Percentiles rank a stretch among this genome's conserved stretches.
Conservation (phyloP, 2,113 vertebrate genomes). For the Xiphias gladius region DNA sequence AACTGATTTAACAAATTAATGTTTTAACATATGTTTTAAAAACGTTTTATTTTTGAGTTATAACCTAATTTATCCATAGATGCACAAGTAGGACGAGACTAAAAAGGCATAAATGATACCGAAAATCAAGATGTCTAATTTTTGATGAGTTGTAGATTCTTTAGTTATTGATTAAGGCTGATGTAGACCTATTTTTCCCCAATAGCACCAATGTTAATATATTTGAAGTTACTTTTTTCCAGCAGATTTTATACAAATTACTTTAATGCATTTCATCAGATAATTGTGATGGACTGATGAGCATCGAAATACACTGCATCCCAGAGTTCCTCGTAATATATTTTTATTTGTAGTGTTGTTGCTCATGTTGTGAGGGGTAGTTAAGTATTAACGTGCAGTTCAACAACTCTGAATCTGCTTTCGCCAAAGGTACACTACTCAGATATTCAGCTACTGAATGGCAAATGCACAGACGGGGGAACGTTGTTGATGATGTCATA, state of each 20-base stretch:
- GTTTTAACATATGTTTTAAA: conserved; percentile 65
- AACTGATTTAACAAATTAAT: conserved; percentile 71
- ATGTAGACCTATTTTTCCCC: conserved; percentile 31
- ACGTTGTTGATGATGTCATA: conserved; percentile 43
- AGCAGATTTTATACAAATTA: conserved; percentile 59
- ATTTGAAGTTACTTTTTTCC: conserved; percentile 52
- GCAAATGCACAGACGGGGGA: conserved; percentile 31
- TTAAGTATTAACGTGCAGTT: conserved; percentile 51
- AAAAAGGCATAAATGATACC: conserved; percentile 65
- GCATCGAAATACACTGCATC: conserved; percentile 54
- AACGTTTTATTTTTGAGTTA: conserved; percentile 53
- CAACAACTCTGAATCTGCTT: conserved; percentile 68
- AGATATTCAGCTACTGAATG: conserved; percentile 70
- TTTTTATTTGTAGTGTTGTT: conserved; percentile 59
- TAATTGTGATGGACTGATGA: conserved; percentile 49
- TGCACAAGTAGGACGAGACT: conserved; percentile 76
- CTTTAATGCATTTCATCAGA: conserved; percentile 52
- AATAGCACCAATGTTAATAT: conserved; percentile 61
- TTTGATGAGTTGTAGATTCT: conserved; percentile 61
- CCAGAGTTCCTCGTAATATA: conserved; percentile 65
- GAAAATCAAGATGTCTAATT: conserved; percentile 60
- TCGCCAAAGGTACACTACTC: conserved; percentile 81
- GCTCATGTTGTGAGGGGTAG: conserved; percentile 32
- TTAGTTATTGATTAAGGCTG: conserved; percentile 64
- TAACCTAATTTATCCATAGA: conserved; percentile 78